A percentile compares a stretch with the other conserved stretches of the same genome.
phyloP scores from a whole-genome alignment of 2,797 vertebrate species.

The Centroberyx gerrardi region DNA sequence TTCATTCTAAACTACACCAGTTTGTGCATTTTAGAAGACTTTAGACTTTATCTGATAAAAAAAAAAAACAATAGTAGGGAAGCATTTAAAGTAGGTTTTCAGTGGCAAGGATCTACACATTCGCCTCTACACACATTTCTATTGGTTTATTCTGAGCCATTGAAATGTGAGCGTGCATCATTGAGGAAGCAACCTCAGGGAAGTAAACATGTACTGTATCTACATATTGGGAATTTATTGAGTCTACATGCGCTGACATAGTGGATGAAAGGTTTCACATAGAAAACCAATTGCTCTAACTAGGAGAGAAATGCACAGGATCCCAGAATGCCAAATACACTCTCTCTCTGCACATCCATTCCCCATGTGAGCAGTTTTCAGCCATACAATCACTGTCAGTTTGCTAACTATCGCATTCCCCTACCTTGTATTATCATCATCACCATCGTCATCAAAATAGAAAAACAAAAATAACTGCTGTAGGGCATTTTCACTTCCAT shows the following conservation, averaged over 20 bases:
- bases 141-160: slow-evolving; percentile 26
- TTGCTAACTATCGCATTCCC: slow-evolving; percentile 57
- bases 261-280: slow-evolving; percentile 34
- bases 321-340: slow-evolving; percentile 43
- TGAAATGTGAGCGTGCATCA: slow-evolving; percentile 1
- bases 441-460: slow-evolving; percentile 63
- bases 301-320: slow-evolving; percentile 50
- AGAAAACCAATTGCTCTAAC: slow-evolving; percentile 44
- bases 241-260: slow-evolving; percentile 33
- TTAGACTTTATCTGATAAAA: too few relatives aligned
- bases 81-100: slow-evolving; percentile 19
- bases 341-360: slow-evolving; percentile 44
- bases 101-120: neutral
- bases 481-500: slow-evolving; percentile 55
- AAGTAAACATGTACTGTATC: slow-evolving; percentile 34
- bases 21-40: neutral
- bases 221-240: slow-evolving; percentile 46
- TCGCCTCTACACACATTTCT: too few relatives aligned
- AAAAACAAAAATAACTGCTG: slow-evolving; percentile 62
- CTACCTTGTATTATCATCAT: slow-evolving; percentile 39
- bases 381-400: slow-evolving; percentile 35
- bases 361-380: slow-evolving; percentile 52
- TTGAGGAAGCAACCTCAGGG: slow-evolving; percentile 31
- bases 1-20: slow-evolving; percentile 1
- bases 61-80: neutral